Evolutionary conservation across 2,888 invertebrate species (phyloP), one percentile per base, ranked within the genome.

Genomic region (Carpatolechia fugitivella): DNA sequence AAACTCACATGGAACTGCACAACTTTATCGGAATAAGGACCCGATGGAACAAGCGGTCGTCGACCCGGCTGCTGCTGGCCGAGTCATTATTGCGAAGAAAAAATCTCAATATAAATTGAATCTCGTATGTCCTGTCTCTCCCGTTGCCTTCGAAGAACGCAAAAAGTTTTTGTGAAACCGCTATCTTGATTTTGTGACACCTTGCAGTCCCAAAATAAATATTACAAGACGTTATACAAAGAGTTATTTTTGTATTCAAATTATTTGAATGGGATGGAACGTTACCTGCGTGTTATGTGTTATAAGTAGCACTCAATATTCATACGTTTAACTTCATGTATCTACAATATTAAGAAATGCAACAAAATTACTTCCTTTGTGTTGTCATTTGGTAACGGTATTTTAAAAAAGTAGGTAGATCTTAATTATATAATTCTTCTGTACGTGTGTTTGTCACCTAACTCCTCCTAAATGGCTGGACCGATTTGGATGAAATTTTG

Each of bases 61-160:
- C 20, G 44, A 44, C 20, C 44, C 44, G 20, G 4, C 59, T 65
- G 29, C 8, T 29, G 24, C 10, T n/a, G n/a, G n/a, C n/a, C n/a
- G n/a, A n/a, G n/a, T n/a, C 44, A 44, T 24, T 24, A 24, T 24
- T 24, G 24, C 6, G 24, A 44, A 44, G 13, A 44, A 44, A 44
- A 44, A 44, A n/a, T 44, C 69, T 70, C 58, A 68, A 68, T 73
- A 71, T 74, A 79, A 63, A 67, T 81, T 69, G 72, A 75, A 76
- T 71, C 74, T 77, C 65, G 75, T 66, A 70, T 68, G 75, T 78
- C 78, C 76, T 69, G 80, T 74, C 69, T 68, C 69, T 71, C 68
- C 72, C 66, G 66, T 70, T 72, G 70, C 65, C 69, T 82, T 79
- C 80, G 76, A 76, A 75, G 78, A 82, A 84, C 71, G 60, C 67